Evolutionary conservation across 1,140 invertebrate genomes (phyloP), one percentile per base, ranked within the genome.

Genomic region (Papilio polyxenes): DNA sequence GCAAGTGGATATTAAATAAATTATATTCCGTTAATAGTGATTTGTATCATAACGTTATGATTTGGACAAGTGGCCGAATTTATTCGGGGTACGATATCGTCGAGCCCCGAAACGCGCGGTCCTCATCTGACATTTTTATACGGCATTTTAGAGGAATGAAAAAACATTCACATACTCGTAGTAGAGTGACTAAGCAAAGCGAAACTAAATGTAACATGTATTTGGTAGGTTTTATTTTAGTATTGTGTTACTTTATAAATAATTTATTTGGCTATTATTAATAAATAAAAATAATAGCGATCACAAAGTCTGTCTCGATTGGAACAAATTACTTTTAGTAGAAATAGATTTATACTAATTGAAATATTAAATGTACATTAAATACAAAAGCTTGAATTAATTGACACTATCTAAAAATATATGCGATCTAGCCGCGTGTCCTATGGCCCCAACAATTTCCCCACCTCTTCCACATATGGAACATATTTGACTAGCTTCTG

Each of bases 31-130:
- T 90, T 93, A 92, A 92, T 92, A 91, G 89, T 93, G 91, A 93
- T 93, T 92, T 92, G 89, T 93, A 92, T 93, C 91, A 87, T 87
- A 90, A 90, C 85, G 88, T 92, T 92, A 93, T 93, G 91, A 93
- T 93, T 93, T 89, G 90, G 87, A 92, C 91, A 93, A 93, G 92
- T 93, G 91, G 91, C 89, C 84, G 83, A 93, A 92, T 91, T 89
- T 91, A 88, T 83, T 82, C 72, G 81, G 86, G 86, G 85, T 88
- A 86, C 75, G 83, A 84, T 59, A 75, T 79, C 48, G 31, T 44
- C 80, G 81, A 83, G 87, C 85, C 83, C 82, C 48, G n/a, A 81
- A 85, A 86, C 20, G 9, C 44, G 82, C 84, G 83, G 13, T 72
- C 49, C 44, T 81, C 17, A 11, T 65, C 10, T 65, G 4, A 11